A percentile compares a stretch with the other conserved stretches of the same genome.
Evolutionary conservation across 2,888 invertebrate genomes (phyloP).

Genomic region (Sesia bembeciformis): DNA sequence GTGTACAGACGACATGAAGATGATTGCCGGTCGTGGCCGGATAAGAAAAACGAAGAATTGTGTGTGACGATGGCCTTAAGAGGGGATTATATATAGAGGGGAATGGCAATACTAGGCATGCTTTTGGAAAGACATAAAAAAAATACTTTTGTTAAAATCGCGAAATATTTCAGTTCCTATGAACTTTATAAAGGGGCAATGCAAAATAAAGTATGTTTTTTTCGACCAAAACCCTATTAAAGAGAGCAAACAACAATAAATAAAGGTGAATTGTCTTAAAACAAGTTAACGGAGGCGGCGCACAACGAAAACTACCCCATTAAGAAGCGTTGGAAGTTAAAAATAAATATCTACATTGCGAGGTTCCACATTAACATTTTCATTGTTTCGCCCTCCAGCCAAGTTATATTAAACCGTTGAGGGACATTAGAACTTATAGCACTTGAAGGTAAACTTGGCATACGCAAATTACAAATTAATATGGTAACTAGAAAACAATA

Average conservation of each 20-base stretch:
- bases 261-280: conserved; percentile 13
- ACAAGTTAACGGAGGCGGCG: conserved; percentile 4
- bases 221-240: conserved; percentile 6
- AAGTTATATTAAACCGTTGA: conserved; percentile 61
- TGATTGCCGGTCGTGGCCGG: too few relatives aligned
- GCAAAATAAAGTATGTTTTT: too few relatives aligned
- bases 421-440: conserved; percentile 67
- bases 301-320: conserved; percentile 30
- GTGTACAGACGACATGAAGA: too few relatives aligned
- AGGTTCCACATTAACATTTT: conserved; percentile 55
- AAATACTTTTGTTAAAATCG: too few relatives aligned
- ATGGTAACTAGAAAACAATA: background rate
- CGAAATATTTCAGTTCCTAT: too few relatives aligned
- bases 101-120: too few relatives aligned
- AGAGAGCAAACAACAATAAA: conserved; percentile 7
- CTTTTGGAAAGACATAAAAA: too few relatives aligned
- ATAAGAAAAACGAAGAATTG: too few relatives aligned
- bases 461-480: background rate
- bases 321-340: conserved; percentile 36
- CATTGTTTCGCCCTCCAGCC: conserved; percentile 55
- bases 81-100: too few relatives aligned
- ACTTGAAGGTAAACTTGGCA: conserved; percentile 46
- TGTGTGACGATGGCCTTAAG: too few relatives aligned
- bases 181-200: too few relatives aligned
- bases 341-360: conserved; percentile 37